These are phyloP conservation scores for Pygoscelis adeliae DNA, from an alignment of 2,113 vertebrate genomes.

Conservation along the genomic window DNA sequence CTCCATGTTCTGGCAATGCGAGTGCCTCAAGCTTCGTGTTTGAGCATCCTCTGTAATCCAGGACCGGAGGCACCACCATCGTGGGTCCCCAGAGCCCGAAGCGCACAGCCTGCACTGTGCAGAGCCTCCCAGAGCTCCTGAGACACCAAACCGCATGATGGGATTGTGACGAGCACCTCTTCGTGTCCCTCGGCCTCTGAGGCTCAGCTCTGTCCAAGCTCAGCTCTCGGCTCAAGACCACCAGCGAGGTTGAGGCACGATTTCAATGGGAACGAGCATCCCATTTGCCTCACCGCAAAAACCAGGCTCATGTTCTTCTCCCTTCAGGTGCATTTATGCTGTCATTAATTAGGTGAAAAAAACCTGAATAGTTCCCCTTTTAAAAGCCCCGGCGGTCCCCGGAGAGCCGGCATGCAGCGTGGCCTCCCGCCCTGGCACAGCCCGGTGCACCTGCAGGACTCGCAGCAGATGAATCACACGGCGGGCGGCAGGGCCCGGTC, in stretches of 20 bases:
- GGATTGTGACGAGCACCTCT: fast-evolving
- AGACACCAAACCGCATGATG: fast-evolving
- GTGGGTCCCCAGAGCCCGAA: background rate
- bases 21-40: fast-evolving
- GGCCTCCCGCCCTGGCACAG: background rate
- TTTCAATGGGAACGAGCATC: background rate
- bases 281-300: fast-evolving
- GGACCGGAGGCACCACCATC: fast-evolving
- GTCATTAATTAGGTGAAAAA: background rate
- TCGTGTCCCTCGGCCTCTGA: fast-evolving
- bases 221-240: background rate
- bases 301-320: background rate
- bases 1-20: fast-evolving
- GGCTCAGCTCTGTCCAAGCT: background rate
- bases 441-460: background rate
- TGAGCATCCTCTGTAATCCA: background rate
- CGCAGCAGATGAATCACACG: background rate
- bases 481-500: background rate
- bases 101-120: fast-evolving
- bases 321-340: fast-evolving
- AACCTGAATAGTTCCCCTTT: background rate
- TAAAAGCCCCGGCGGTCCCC: background rate
- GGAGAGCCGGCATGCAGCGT: background rate
- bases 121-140: background rate
- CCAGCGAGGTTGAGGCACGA: background rate